Base-by-base conservation (phyloP, 2,113 vertebrate species). In the Carassius gibelio region DNA sequence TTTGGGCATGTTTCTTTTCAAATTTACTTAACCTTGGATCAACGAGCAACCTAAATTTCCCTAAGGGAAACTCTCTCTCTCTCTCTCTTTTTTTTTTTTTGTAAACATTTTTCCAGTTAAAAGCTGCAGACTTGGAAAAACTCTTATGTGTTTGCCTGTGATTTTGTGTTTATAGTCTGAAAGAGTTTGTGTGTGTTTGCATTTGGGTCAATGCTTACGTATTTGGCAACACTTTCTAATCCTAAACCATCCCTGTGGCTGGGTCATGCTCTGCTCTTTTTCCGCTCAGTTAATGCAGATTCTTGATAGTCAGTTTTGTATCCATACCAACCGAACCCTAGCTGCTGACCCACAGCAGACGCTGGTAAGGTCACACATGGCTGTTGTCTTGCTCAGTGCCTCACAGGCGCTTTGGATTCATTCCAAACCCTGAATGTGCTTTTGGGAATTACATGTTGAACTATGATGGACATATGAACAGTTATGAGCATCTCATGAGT, bases 261-360 rank as follows among this genome's bases (percentile, higher is more conserved):
- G 13, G 26, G 59, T 55, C 13, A 0, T 55, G 62, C 7, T 45
- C 13, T 57, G 19, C 19, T 23, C 21, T 30, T 38, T 71, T 59
- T 71, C 11, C 0, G 1, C 36, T 57, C 64, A 21, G 30, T 30
- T 69, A 19, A 64, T 79, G 21, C 38, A 62, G 11, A 66, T 66
- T 86, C 57, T 34, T 50, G 42, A 64, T 64, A 42, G 30, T 79
- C 52, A 72, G 5, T 34, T 45, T 17, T 13, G 38, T 85, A 55
- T 81, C 84, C 76, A 85, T 85, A 81, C 42, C 64, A 81, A 81
- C 66, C 38, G 26, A 81, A 26, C 15, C 78, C 21, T 30, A 61
- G 36, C 48, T 66, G 4, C 50, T 72, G 76, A 30, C 64, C 76
- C 66, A 38, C 72, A 62, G 72, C 59, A 4, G 74, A 74, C 15